A percentile compares a stretch with the other conserved stretches of the same genome.
Evolutionary conservation across 2,888 invertebrate genomes (phyloP).

Genomic region (Branchellion lobata): DNA sequence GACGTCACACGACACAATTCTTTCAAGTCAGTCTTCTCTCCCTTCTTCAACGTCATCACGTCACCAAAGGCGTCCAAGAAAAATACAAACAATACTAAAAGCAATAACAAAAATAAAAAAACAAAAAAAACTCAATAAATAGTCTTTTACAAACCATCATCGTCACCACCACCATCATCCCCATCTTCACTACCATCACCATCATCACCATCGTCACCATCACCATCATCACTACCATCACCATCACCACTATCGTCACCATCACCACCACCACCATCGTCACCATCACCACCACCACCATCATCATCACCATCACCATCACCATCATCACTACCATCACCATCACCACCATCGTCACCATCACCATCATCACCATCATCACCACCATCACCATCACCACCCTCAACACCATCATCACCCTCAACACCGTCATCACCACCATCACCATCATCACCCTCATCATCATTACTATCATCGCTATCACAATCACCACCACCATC

Average conservation of each 20-base stretch:
- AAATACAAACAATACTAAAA: neutral
- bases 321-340: conserved; percentile 45
- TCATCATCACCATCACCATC: conserved; percentile 45
- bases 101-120: too few relatives aligned
- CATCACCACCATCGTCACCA: conserved; percentile 45
- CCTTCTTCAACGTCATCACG: neutral
- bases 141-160: too few relatives aligned
- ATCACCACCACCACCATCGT: conserved; percentile 36
- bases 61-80: neutral
- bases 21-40: neutral
- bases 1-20: neutral
- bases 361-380: conserved; percentile 40
- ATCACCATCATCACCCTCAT: conserved; percentile 32
- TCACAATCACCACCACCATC: too few relatives aligned
- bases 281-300: conserved; percentile 45
- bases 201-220: neutral
- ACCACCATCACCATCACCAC: conserved; percentile 42
- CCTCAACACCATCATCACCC: conserved; percentile 27
- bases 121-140: too few relatives aligned
- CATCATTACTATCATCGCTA: neutral
- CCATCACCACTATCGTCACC: conserved; percentile 3
- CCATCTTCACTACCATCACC: too few relatives aligned
- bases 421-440: conserved; percentile 44
- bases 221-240: conserved; percentile 18
- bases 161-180: too few relatives aligned